These are phyloP conservation scores for Euthynnus affinis DNA, from an alignment of 2,797 vertebrate species.

Conservation along the genomic window DNA sequence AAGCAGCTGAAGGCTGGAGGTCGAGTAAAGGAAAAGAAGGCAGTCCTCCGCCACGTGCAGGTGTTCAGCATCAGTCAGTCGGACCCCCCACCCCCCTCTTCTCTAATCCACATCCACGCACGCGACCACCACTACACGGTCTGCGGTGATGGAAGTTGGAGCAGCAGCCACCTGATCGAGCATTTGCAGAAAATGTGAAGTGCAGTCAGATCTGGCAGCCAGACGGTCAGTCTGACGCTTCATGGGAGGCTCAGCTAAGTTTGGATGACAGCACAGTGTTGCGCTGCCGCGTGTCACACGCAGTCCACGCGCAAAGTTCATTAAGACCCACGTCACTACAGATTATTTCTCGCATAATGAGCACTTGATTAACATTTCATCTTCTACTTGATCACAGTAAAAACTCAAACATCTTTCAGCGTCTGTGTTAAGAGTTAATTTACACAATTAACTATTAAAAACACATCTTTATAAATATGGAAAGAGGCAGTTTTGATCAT, in stretches of 20 bases:
- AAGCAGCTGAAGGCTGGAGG: slow-evolving; percentile 45
- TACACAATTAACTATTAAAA: background rate
- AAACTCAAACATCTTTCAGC: background rate
- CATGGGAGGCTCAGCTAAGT: slow-evolving; percentile 49
- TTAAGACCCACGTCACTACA: slow-evolving; percentile 54
- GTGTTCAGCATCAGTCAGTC: slow-evolving; percentile 50
- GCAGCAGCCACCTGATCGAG: slow-evolving; percentile 58
- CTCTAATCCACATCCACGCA: slow-evolving; percentile 44
- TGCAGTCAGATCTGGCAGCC: slow-evolving; percentile 41
- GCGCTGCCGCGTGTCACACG: slow-evolving; percentile 41
- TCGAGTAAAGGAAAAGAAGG: slow-evolving; percentile 29
- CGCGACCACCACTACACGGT: slow-evolving; percentile 22
- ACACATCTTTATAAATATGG: no score
- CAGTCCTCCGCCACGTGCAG: slow-evolving; percentile 68
- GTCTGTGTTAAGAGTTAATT: background rate
- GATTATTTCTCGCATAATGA: slow-evolving; percentile 31
- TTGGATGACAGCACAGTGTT: slow-evolving; percentile 58
- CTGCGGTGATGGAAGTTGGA: slow-evolving; percentile 31
- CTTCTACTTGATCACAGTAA: background rate
- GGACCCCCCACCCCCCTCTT: background rate
- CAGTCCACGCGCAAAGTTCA: slow-evolving; percentile 52
- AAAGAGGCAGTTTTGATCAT: background rate
- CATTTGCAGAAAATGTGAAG: slow-evolving; percentile 28
- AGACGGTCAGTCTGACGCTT: slow-evolving; percentile 43
- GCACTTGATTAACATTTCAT: background rate